Base-by-base conservation (phyloP, 1,140 invertebrate species). In the Eupeodes corollae region DNA sequence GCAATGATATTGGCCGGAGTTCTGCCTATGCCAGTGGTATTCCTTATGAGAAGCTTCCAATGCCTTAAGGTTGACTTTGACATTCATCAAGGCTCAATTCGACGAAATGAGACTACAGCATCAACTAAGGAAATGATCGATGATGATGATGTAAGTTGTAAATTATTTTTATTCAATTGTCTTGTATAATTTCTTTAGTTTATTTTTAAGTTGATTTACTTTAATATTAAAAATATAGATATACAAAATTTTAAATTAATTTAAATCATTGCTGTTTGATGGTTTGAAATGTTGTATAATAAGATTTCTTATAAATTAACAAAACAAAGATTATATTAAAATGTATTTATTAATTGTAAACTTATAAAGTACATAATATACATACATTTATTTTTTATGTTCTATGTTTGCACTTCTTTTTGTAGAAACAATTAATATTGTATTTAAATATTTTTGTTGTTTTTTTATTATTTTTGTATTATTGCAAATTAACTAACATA, bases 61-160 rank as follows among this genome's bases (percentile, higher is more conserved):
- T 87, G 82, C 59, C 73, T 88, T 34, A 81, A 87, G 53, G 75
- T 88, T 48, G 86, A 91, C 57, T 75, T 87, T 53, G 82, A 88
- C 63, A 90, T 90, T 58, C 86, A 89, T 66, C 85, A 89, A 70
- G 86, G 86, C 18, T 87, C 86, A 48, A 91, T 91, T 63, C 75
- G 86, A 52, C 77, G 88, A 49, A 90, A 90, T 53, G 87, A 91
- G 57, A 91, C 88, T 11, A 90, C 88, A 0, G 86, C 88, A 12
- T 91, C 87, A 2, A 91, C 88, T n/a, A 88, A 88, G 67, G 86
- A 88, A 68, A 91, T 91, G 88, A 90, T 91, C 73, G 75, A 76
- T 54, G 80, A 77, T 26, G 87, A 90, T 63, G 88, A 91, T 71
- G 86, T 90, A 68, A 85, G 84, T 84, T 21, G 16, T 37, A 19